Evolutionary conservation across 2,113 vertebrate species (phyloP), one percentile per base, ranked within the genome.

Genomic region (Chloroceryle aenea): DNA sequence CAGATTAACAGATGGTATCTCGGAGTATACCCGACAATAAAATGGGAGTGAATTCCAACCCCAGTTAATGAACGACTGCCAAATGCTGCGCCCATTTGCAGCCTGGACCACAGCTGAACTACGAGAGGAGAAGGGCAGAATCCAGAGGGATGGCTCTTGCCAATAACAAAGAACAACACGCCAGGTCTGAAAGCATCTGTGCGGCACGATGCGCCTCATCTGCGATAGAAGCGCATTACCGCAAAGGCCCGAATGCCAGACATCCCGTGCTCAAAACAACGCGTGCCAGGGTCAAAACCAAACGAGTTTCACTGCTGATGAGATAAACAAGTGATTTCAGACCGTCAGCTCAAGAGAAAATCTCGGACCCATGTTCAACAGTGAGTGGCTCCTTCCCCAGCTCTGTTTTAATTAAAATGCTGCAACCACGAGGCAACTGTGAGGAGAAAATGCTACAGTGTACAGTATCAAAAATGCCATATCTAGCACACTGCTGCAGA

Each of bases 171-270:
- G 45, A 53, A n/a, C 62, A 40, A 8, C 11, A 3, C 0, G 3
- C 20, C 0, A 0, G 4, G 29, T 19, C 76, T 12, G 4, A 63
- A 56, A 62, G 58, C 2, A 5, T 32, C 58, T 4, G 0, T 6
- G 4, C 20, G 18, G 34, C 61, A 55, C 0, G 2, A 25, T 17
- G 40, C 8, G 1, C 34, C 45, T 30, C 73, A 10, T 14, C 2
- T n/a, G 7, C 25, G 32, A 32, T 25, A 0, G 1, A 63, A 34
- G 32, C 0, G 4, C 30, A 32, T 29, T 30, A 17, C 64, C 34
- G 14, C 34, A 12, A 50, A 58, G 50, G 59, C 55, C 73, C 8
- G 43, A 52, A 26, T 4, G 3, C 55, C 0, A 0, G 62, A 69
- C 45, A 5, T 38, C 73, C 64, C 68, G 1, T 2, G 36, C 87